A percentile compares a stretch with the other conserved stretches of the same genome.
phyloP scores from a whole-genome alignment of 2,797 vertebrate species.

The Pangasius krempfi region DNA sequence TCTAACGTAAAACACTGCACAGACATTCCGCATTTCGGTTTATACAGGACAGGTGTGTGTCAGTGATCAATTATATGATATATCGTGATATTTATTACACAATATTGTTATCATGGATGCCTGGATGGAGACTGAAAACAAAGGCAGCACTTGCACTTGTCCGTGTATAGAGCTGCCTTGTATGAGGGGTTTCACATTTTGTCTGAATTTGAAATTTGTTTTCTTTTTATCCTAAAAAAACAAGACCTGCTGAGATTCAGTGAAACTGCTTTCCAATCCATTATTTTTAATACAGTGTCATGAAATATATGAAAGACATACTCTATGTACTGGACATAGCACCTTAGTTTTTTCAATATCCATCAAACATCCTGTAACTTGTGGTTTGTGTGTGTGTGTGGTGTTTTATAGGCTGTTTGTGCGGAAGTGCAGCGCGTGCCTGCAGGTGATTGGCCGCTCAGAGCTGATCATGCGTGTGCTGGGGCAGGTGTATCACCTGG shows the following conservation, averaged over 20 bases:
- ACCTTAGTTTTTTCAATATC: background rate
- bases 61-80: background rate
- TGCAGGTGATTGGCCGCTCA: slow-evolving; percentile 84
- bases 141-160: background rate
- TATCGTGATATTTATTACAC: background rate
- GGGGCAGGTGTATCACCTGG: slow-evolving; percentile 88
- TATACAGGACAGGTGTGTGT: background rate
- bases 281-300: background rate
- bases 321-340: background rate
- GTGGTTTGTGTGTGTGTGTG: slow-evolving; percentile 47
- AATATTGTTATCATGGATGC: background rate
- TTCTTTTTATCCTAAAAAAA: background rate
- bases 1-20: slow-evolving; percentile 55
- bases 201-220: background rate
- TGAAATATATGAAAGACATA: background rate
- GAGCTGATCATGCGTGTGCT: slow-evolving; percentile 91
- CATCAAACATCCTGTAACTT: background rate
- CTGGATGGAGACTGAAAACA: background rate
- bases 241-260: background rate
- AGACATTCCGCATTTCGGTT: background rate
- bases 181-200: background rate
- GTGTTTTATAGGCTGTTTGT: slow-evolving; percentile 79
- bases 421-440: slow-evolving; percentile 87
- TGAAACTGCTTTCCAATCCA: background rate
- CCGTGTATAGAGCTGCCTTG: background rate